These are phyloP conservation scores for Oreochromis grahami DNA, from an alignment of 2,797 vertebrate species.

Conservation along the genomic window DNA sequence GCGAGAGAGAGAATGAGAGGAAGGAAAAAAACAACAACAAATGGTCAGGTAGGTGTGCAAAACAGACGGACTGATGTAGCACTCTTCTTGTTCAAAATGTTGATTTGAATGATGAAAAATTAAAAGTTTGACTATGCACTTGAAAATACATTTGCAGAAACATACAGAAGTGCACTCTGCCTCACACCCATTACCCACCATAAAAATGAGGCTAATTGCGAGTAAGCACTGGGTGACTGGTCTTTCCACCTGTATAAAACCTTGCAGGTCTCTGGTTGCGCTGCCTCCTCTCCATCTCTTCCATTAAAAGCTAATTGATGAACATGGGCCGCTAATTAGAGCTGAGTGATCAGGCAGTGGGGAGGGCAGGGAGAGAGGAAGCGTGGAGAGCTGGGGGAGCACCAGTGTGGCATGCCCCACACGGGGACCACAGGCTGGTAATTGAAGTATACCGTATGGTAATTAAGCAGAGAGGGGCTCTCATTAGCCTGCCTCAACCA, in stretches of 20 bases:
- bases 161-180: background rate
- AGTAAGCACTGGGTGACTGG: slow-evolving; percentile 45
- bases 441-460: slow-evolving; percentile 73
- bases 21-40: background rate
- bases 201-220: slow-evolving; percentile 59
- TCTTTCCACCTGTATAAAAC: slow-evolving; percentile 61
- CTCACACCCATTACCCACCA: slow-evolving; percentile 18
- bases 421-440: slow-evolving; percentile 64
- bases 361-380: slow-evolving; percentile 37
- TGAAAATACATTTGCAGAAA: slow-evolving; percentile 9
- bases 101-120: slow-evolving; percentile 5
- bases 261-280: slow-evolving; percentile 50
- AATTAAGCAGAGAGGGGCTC: slow-evolving; percentile 71
- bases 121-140: slow-evolving; percentile 8
- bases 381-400: slow-evolving; percentile 49
- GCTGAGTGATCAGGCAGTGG: slow-evolving; percentile 60
- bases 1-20: slow-evolving; percentile 10
- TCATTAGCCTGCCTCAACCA: slow-evolving; percentile 70
- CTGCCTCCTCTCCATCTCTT: slow-evolving; percentile 55
- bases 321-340: slow-evolving; percentile 73
- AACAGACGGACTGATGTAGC: slow-evolving; percentile 24
- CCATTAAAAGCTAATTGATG: slow-evolving; percentile 77
- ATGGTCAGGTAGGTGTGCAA: slow-evolving; percentile 18
- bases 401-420: slow-evolving; percentile 53
- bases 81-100: background rate